phyloP scores from a whole-genome alignment of 2,888 invertebrate genomes.

The Dinocampus coccinellae region DNA sequence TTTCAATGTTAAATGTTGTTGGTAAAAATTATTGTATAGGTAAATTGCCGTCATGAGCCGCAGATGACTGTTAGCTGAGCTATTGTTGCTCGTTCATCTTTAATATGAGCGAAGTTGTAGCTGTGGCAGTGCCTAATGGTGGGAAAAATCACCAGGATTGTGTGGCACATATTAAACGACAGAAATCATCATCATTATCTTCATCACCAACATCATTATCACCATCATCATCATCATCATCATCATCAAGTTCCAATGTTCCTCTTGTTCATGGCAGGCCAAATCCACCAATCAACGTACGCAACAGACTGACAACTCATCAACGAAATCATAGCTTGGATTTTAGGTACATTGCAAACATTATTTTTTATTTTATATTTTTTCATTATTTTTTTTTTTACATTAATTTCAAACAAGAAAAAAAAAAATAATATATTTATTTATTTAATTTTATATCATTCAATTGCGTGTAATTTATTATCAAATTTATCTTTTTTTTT shows the following conservation, averaged over 20 bases:
- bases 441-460: too few species aligned
- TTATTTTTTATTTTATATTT: conserved; percentile 20
- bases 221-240: conserved; percentile 49
- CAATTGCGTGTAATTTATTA: too few species aligned
- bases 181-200: conserved; percentile 56
- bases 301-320: conserved; percentile 76
- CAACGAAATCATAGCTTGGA: conserved; percentile 91
- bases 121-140: conserved; percentile 66
- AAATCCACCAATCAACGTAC: conserved; percentile 68
- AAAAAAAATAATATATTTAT: not conserved
- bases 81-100: conserved; percentile 59
- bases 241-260: conserved; percentile 67
- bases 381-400: conserved; percentile 3
- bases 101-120: conserved; percentile 69
- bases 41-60: conserved; percentile 61
- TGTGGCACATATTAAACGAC: conserved; percentile 67
- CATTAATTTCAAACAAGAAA: not conserved
- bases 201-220: too few species aligned
- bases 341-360: conserved; percentile 77
- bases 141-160: conserved; percentile 65
- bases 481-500: too few species aligned
- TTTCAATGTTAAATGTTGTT: conserved; percentile 23
- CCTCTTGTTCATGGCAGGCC: conserved; percentile 75
- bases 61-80: conserved; percentile 69
- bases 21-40: conserved; percentile 48